phyloP scores from a whole-genome alignment of 2,797 vertebrate species.

The Tokudaia tokunoshimensis region DNA sequence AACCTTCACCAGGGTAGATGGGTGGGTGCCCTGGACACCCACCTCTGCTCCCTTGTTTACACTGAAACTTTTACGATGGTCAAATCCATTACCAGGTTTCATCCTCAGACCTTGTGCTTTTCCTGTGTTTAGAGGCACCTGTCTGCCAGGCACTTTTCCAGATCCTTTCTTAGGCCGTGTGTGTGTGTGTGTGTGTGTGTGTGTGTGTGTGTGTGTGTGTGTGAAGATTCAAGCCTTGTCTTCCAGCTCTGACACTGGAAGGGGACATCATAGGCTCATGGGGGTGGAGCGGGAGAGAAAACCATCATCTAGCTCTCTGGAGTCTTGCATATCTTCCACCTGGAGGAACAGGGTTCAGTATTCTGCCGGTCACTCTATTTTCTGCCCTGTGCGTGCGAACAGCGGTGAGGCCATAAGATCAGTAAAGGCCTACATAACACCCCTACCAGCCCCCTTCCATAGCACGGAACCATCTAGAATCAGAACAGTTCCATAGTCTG shows the following conservation, averaged over 20 bases:
- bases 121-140: background rate
- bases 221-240: background rate
- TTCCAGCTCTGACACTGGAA: background rate
- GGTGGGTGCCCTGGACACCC: background rate
- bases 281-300: background rate
- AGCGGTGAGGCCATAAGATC: background rate
- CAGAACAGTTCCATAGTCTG: background rate
- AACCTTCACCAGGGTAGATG: background rate
- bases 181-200: background rate
- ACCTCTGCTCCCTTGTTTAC: background rate
- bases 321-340: background rate
- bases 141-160: too few relatives aligned
- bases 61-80: background rate
- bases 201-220: background rate
- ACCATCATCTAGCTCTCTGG: background rate
- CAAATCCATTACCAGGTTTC: background rate
- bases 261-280: background rate
- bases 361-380: background rate
- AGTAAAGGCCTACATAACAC: background rate
- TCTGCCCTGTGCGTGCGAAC: background rate
- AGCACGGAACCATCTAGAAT: background rate
- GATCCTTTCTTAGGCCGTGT: background rate
- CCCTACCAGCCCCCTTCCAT: fast-evolving
- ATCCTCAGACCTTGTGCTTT: background rate
- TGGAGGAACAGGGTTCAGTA: background rate